These are phyloP conservation scores for Watsonalla cultraria DNA, from an alignment of 2,888 invertebrate genomes.

Conservation along the genomic window DNA sequence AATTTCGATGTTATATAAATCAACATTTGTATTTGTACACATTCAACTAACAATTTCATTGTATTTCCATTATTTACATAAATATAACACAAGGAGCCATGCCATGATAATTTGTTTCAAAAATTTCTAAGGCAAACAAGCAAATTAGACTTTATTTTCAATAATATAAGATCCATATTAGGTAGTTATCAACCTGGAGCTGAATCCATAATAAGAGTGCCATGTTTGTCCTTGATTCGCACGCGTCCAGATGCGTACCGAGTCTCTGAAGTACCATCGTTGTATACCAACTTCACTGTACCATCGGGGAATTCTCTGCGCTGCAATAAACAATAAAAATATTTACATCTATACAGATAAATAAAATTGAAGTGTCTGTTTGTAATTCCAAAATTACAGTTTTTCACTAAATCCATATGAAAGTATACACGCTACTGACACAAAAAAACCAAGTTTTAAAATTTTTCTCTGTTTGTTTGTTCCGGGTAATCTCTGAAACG, in stretches of 20 bases:
- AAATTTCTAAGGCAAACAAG: no score
- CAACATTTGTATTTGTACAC: not conserved
- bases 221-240: slow-evolving; percentile 90
- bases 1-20: not conserved
- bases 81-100: not conserved
- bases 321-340: slow-evolving; percentile 62
- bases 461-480: no score
- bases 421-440: no score
- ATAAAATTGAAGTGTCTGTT: no score
- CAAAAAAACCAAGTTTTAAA: no score
- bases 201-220: slow-evolving; percentile 89
- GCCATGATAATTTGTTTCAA: no score
- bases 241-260: slow-evolving; percentile 93
- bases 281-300: slow-evolving; percentile 92
- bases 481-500: no score
- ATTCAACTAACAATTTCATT: not conserved
- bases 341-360: no score
- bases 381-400: no score
- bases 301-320: slow-evolving; percentile 96
- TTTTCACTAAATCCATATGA: no score
- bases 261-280: slow-evolving; percentile 93
- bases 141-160: not conserved
- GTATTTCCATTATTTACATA: not conserved
- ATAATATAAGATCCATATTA: not conserved
- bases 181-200: slow-evolving; percentile 37